Evolutionary conservation across 2,113 vertebrate species (phyloP).

Genomic region (Hoplias malabaricus): DNA sequence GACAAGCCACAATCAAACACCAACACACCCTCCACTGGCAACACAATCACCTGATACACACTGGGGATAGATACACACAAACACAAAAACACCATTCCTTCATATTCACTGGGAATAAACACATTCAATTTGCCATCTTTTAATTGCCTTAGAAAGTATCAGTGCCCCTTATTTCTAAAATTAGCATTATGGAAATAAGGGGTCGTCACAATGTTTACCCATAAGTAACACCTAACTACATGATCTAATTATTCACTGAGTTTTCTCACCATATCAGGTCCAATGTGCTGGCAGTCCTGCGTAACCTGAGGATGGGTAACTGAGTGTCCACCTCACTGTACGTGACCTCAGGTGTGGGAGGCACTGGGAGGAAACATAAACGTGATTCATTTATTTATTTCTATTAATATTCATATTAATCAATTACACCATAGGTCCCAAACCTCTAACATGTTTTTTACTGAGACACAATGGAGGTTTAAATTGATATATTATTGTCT

Average conservation of each 20-base stretch:
- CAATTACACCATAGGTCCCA: too few species aligned
- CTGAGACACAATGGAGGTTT: too few species aligned
- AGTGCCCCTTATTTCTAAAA: too few species aligned
- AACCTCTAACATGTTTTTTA: too few species aligned
- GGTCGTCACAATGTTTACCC: too few species aligned
- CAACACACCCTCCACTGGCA: conserved; percentile 74
- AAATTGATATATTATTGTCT: too few species aligned
- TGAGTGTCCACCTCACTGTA: conserved; percentile 74
- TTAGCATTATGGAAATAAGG: too few species aligned
- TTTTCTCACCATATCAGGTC: conserved; percentile 83
- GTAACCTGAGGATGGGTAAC: conserved; percentile 74
- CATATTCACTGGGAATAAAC: too few species aligned
- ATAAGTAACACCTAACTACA: not conserved
- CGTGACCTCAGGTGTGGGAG: conserved; percentile 75
- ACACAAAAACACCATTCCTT: conserved; percentile 36
- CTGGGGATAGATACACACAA: conserved; percentile 73
- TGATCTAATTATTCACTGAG: too few species aligned
- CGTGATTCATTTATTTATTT: not conserved
- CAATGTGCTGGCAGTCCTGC: conserved; percentile 72
- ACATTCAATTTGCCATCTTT: too few species aligned
- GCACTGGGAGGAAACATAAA: conserved; percentile 67
- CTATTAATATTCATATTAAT: not conserved
- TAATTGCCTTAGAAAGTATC: too few species aligned
- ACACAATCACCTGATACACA: conserved; percentile 89
- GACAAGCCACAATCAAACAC: conserved; percentile 82